Conservation (phyloP, 2,113 vertebrate species). For the Catharus minimus region DNA sequence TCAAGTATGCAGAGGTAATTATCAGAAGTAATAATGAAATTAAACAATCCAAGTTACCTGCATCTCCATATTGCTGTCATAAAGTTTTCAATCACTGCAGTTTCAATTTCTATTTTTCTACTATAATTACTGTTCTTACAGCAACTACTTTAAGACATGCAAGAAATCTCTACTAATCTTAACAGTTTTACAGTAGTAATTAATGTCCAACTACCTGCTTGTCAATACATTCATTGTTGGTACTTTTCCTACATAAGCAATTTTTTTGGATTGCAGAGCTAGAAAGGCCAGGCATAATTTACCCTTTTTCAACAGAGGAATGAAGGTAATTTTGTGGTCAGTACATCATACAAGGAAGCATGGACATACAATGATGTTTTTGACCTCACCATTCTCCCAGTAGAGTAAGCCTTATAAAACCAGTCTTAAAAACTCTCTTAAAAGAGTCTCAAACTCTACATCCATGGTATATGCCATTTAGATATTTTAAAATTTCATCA, state of each 20-base stretch:
- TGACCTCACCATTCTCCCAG: background rate
- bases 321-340: background rate
- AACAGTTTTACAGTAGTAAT: background rate
- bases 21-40: background rate
- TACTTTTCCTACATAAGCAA: background rate
- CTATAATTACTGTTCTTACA: background rate
- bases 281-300: background rate
- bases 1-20: conserved; percentile 13
- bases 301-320: background rate
- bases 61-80: background rate
- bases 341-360: background rate
- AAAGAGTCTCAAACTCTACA: background rate
- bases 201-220: background rate
- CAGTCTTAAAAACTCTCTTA: background rate
- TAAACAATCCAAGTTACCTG: background rate
- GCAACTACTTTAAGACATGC: background rate
- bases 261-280: background rate
- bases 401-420: background rate
- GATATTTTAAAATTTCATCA: background rate
- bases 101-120: background rate
- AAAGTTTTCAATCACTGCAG: conserved; percentile 18
- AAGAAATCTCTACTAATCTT: background rate
- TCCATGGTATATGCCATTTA: background rate
- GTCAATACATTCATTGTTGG: background rate
- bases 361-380: background rate